Conservation (phyloP, 92 coral and sea anemone genomes). For the Porites cylindrica region DNA sequence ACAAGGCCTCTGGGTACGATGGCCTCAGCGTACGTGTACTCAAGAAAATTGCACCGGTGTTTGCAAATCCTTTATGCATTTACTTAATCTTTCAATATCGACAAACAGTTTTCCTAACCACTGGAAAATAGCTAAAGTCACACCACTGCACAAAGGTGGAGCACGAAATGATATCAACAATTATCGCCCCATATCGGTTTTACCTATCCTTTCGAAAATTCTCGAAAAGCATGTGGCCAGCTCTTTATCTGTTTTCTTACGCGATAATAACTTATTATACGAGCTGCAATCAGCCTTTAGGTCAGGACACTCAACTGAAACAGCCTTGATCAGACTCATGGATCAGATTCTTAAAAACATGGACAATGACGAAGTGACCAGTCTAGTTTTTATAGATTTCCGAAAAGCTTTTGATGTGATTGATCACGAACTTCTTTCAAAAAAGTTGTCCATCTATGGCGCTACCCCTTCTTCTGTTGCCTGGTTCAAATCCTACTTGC, state of each 20-base stretch:
- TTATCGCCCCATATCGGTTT: constrained; percentile 13
- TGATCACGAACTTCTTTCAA: constrained; percentile 13
- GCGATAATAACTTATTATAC: constrained; percentile 35
- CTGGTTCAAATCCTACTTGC: constrained; percentile 47
- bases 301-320: neutral
- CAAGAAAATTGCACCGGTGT: no score
- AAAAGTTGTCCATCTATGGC: constrained; percentile 30
- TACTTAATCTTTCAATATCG: no score
- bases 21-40: no score
- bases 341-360: no score
- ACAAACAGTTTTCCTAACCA: no score
- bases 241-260: constrained; percentile 1
- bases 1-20: no score
- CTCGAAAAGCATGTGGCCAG: constrained; percentile 7
- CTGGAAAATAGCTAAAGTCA: no score
- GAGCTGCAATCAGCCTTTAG: constrained; percentile 39
- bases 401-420: neutral
- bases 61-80: no score
- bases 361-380: no score
- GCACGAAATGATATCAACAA: neutral
- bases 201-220: constrained; percentile 22
- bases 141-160: no score
- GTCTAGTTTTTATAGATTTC: no score
- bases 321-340: no score
- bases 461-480: constrained; percentile 11